phyloP scores from a whole-genome alignment of 2,888 invertebrate species.

The Megastigmus dorsalis region DNA sequence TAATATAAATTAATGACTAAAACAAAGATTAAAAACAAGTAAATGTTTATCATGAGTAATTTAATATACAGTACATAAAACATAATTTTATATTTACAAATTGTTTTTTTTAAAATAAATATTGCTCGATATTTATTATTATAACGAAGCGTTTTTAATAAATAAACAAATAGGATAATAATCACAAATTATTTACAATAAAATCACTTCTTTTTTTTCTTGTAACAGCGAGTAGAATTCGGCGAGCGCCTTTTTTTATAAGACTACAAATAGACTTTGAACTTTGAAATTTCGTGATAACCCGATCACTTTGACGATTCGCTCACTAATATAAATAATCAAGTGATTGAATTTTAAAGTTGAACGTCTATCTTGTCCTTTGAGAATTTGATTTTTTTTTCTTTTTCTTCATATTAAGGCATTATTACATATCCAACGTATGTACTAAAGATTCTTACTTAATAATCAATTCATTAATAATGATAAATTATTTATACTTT shows the following conservation, averaged over 20 bases:
- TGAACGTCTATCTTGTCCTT: slow-evolving; percentile 24
- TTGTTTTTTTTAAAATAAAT: slow-evolving; percentile 15
- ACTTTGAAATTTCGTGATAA: slow-evolving; percentile 28
- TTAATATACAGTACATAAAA: slow-evolving; percentile 33
- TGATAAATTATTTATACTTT: slow-evolving; percentile 39
- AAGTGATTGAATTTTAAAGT: slow-evolving; percentile 36
- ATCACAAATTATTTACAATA: slow-evolving; percentile 46
- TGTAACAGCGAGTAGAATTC: slow-evolving; percentile 42
- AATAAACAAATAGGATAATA: background rate
- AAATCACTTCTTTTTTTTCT: slow-evolving; percentile 20
- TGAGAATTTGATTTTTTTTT: background rate
- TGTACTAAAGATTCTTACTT: slow-evolving; percentile 46
- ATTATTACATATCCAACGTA: slow-evolving; percentile 37
- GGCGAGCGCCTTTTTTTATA: slow-evolving; percentile 38
- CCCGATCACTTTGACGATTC: background rate
- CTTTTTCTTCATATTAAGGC: slow-evolving; percentile 36
- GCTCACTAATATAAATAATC: background rate
- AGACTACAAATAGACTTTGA: slow-evolving; percentile 35
- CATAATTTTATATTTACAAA: slow-evolving; percentile 22
- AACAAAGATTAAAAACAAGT: too few species aligned
- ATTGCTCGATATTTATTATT: background rate
- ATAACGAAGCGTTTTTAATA: background rate
- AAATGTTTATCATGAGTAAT: slow-evolving; percentile 19
- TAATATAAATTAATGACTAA: too few species aligned
- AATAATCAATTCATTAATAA: slow-evolving; percentile 50